Percentiles rank a stretch among this genome's conserved stretches.
Conservation (phyloP, 1,140 invertebrate genomes). For the Habropoda laboriosa region DNA sequence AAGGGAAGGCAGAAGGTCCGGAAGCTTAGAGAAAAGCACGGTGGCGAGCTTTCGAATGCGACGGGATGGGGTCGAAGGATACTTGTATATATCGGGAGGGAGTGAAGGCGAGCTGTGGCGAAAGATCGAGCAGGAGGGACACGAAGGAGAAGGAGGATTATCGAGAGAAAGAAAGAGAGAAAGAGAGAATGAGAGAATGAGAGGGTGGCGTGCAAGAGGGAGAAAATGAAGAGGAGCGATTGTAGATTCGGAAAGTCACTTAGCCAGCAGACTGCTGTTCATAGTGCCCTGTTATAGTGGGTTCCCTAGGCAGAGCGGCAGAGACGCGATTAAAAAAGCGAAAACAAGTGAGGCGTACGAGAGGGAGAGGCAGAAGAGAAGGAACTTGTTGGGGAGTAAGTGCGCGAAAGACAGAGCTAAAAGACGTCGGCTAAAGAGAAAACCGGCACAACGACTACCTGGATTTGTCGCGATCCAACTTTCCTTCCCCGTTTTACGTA, state of each 20-base stretch:
- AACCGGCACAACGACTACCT: not conserved
- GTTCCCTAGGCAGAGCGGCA: conserved; percentile 78
- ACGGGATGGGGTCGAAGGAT: not conserved
- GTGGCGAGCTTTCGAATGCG: not conserved
- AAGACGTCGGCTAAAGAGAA: not conserved
- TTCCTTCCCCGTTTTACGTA: not conserved
- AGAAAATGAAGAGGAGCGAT: conserved; percentile 69
- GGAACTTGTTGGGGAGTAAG: not conserved
- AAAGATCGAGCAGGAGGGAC: not conserved
- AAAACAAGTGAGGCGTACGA: not conserved
- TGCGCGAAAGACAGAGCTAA: not conserved
- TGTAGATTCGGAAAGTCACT: conserved; percentile 80
- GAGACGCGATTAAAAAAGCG: conserved; percentile 61
- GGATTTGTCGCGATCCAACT: not conserved
- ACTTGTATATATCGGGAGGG: too few species aligned
- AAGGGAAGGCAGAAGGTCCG: not conserved
- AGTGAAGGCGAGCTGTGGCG: not conserved
- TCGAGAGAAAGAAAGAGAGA: not conserved
- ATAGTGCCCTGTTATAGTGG: conserved; percentile 82
- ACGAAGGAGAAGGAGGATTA: not conserved
- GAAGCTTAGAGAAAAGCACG: too few species aligned
- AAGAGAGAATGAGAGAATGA: conserved; percentile 16
- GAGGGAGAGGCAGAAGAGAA: not conserved
- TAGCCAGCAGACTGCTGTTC: conserved; percentile 81
- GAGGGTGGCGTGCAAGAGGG: conserved; percentile 19